Conservation (phyloP, 2,797 vertebrate species). For the Danio kyathit region DNA sequence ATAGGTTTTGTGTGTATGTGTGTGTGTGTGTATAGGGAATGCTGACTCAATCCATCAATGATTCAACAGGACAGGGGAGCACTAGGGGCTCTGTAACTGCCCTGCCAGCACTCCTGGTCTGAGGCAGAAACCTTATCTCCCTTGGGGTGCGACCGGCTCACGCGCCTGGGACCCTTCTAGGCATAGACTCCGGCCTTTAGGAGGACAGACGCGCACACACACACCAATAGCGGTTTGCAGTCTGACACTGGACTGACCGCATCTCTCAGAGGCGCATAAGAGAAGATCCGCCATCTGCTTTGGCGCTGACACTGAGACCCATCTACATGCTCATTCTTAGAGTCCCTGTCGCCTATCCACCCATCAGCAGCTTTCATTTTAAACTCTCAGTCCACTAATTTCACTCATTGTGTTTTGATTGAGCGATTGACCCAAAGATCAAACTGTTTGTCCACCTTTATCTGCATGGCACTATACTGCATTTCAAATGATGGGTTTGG, state of each 20-base stretch:
- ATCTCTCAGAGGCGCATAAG: conserved; percentile 57
- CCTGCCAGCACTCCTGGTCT: conserved; percentile 63
- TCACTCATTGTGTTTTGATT: conserved; percentile 33
- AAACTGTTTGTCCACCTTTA: conserved; percentile 1
- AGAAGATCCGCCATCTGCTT: conserved; percentile 52
- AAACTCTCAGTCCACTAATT: conserved; percentile 26
- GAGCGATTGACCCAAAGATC: conserved; percentile 27
- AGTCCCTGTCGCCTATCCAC: conserved; percentile 20
- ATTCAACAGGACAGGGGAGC: conserved; percentile 67
- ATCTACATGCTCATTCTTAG: conserved; percentile 18
- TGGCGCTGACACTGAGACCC: conserved; percentile 39
- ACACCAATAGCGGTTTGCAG: conserved; percentile 56
- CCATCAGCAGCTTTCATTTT: conserved; percentile 27
- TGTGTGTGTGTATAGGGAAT: conserved; percentile 35
- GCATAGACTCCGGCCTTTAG: conserved; percentile 52
- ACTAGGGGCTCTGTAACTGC: conserved; percentile 65
- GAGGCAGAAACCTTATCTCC: conserved; percentile 68
- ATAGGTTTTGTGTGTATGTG: conserved; percentile 31
- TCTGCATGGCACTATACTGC: no score
- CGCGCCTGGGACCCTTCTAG: conserved; percentile 52
- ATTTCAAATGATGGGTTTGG: no score
- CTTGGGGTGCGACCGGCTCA: conserved; percentile 51
- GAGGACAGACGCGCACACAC: conserved; percentile 12
- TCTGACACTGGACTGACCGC: conserved; percentile 47
- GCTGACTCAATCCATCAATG: conserved; percentile 70